Evolutionary conservation across 2,113 vertebrate genomes (phyloP), one percentile per base, ranked within the genome.

Genomic region (Lasiurus cinereus): DNA sequence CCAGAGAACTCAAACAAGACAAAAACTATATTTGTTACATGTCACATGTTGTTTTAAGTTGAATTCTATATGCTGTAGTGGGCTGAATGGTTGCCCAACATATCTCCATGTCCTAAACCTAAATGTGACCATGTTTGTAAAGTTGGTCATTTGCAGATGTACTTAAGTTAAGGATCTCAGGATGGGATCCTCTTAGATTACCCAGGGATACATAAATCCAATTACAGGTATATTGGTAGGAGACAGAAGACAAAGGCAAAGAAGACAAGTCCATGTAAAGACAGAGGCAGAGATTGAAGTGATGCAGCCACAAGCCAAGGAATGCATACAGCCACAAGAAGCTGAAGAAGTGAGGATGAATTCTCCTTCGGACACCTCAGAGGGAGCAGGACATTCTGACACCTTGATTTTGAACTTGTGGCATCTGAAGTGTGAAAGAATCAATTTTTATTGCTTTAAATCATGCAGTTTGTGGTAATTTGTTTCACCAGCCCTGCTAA

Each of bases 1-100:
- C 89, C 83, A 54, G 96, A 92, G 94, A 77, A 88, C 2, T 74
- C 73, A 97, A 97, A 94, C 52, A 15, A 22, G 46, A 86, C 52
- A 73, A 66, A 90, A 73, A 31, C 43, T 62, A 21, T 14, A 21
- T 14, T 74, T 56, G 39, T n/a, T 27, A 4, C 1, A 4, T 64
- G 82, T 39, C 5, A 3, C 10, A 2, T 46, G 15, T n/a, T 76
- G 29, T 62, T 95, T 77, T 76, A 52, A 77, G 54, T 19, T 67
- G 59, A 72, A 72, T 82, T 64, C 8, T 46, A 7, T 18, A 59
- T 7, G 1, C 21, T 14, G 4, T 10, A 62, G 21, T 67, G 22
- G 24, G 16, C 31, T 84, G 67, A 59, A 67, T 15, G 10, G 67
- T 6, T 7, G 11, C 21, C 39, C 0, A 91, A 29, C 7, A 16